Evolutionary conservation across 2,888 invertebrate species (phyloP).

Genomic region (Smittia sp.): DNA sequence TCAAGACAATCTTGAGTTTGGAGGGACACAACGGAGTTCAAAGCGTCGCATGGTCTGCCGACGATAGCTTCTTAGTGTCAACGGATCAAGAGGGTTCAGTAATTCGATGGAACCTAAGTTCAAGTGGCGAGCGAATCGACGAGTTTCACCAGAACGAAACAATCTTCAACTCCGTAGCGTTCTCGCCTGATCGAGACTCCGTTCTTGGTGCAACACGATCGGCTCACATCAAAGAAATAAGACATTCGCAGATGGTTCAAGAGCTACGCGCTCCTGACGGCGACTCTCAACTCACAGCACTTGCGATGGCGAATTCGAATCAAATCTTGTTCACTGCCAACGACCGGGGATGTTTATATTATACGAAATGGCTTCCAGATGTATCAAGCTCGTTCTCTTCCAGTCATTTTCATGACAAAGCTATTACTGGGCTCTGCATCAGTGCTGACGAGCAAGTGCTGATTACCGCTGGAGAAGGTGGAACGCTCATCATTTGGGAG

Average conservation of each 20-base stretch:
- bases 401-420: conserved; percentile 56
- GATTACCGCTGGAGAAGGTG: conserved; percentile 72
- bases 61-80: conserved; percentile 75
- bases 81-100: conserved; percentile 88
- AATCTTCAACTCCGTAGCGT: conserved; percentile 65
- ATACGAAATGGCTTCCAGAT: too few species aligned
- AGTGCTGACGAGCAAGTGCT: conserved; percentile 75
- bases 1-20: conserved; percentile 61
- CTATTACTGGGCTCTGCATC: conserved; percentile 62
- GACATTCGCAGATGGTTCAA: conserved; percentile 50
- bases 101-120: conserved; percentile 81
- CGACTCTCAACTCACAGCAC: conserved; percentile 47
- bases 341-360: conserved; percentile 70
- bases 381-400: conserved; percentile 51
- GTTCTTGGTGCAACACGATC: conserved; percentile 51
- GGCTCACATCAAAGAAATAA: conserved; percentile 51
- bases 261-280: conserved; percentile 49
- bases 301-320: conserved; percentile 74
- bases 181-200: conserved; percentile 54
- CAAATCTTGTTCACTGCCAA: conserved; percentile 79
- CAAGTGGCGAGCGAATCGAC: conserved; percentile 65
- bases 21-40: conserved; percentile 72
- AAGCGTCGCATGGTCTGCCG: conserved; percentile 51
- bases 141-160: conserved; percentile 82
- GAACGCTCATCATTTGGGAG: conserved; percentile 83